phyloP scores from a whole-genome alignment of 2,113 vertebrate genomes.

The Dasypus novemcinctus region DNA sequence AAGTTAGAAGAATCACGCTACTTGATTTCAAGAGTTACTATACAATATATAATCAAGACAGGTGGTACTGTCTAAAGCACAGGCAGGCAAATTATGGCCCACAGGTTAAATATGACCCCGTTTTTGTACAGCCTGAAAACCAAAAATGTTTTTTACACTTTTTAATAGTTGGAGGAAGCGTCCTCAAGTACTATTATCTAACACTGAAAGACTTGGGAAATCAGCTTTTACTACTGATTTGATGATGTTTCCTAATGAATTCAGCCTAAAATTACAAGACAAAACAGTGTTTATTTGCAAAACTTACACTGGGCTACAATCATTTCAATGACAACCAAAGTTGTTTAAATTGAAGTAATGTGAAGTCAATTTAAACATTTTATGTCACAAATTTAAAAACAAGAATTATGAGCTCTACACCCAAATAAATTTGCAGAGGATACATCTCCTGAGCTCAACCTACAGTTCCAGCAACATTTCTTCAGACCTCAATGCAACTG shows the following conservation, averaged over 20 bases:
- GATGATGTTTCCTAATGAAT: too few relatives aligned
- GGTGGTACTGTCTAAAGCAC: neutral
- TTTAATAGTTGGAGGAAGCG: neutral
- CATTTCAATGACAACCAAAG: neutral
- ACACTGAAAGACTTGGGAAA: neutral
- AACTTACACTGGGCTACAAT: neutral
- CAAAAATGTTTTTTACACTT: neutral
- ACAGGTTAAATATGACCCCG: neutral
- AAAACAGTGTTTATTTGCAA: neutral
- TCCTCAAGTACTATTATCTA: neutral
- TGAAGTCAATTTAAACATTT: neutral
- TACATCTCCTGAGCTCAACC: neutral
- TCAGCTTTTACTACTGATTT: too few relatives aligned
- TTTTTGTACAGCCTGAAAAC: neutral
- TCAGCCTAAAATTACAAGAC: too few relatives aligned
- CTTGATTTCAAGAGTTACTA: neutral
- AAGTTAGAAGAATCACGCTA: neutral
- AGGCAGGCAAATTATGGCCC: neutral
- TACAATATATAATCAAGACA: neutral
- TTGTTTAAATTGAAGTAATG: neutral
- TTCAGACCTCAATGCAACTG: too few relatives aligned
- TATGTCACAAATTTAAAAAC: neutral
- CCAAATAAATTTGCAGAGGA: neutral
- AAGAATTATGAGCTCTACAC: neutral
- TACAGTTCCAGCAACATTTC: too few relatives aligned